Evolutionary conservation across 1,140 invertebrate genomes (phyloP).

Genomic region (Episyrphus balteatus): DNA sequence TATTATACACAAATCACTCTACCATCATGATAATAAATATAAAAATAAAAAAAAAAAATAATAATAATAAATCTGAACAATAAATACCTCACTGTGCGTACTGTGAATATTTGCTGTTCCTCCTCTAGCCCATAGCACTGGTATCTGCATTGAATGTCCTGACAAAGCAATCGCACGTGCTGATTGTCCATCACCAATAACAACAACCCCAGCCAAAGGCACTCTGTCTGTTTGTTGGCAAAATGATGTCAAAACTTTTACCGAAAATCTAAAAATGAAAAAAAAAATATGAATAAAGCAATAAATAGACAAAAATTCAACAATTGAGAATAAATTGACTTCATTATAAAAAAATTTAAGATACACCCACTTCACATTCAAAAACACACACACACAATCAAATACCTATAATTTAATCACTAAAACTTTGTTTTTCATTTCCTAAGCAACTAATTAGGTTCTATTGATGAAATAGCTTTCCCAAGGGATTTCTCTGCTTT

Average conservation of each 20-base stretch:
- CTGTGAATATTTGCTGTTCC: conserved; percentile 23
- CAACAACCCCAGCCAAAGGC: conserved; percentile 31
- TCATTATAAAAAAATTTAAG: no score
- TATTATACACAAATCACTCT: no score
- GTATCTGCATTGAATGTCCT: conserved; percentile 30
- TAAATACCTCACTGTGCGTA: conserved; percentile 14
- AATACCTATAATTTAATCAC: no score
- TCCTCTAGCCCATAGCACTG: conserved; percentile 36
- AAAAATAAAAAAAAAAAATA: no score
- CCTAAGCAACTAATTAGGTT: no score
- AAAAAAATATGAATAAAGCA: neutral
- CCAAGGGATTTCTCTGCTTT: no score
- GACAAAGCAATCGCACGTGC: conserved; percentile 34
- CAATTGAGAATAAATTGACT: no score
- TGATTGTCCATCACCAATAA: conserved; percentile 34
- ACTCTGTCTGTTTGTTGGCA: conserved; percentile 32
- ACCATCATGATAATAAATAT: no score
- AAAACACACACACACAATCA: no score
- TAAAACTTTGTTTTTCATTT: no score
- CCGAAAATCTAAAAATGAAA: conserved; percentile 30
- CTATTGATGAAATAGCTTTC: no score
- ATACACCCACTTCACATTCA: no score
- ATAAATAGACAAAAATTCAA: neutral
- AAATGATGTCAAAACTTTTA: conserved; percentile 24
- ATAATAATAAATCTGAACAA: neutral